Evolutionary conservation across 2,797 vertebrate species (phyloP), one percentile per base, ranked within the genome.

Genomic region (Channallabes apus): DNA sequence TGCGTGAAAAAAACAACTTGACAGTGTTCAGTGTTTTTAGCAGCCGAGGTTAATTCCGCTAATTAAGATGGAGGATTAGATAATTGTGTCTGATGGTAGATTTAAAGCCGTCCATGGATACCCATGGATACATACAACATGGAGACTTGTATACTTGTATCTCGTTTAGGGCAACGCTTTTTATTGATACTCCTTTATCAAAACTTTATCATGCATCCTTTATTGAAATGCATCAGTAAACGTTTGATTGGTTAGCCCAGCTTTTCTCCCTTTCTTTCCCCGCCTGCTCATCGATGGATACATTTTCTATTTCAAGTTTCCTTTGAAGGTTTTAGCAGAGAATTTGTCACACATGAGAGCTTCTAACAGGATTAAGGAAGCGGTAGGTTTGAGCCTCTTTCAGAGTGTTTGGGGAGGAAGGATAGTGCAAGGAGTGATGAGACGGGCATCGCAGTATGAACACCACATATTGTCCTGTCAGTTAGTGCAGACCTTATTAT

Each of bases 291-390:
- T 82, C 87, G 67, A 85, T 69, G 62, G 72, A 82, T 35, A 22
- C 84, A 54, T 80, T 85, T 84, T 81, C 79, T 87, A 84, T 88
- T 88, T 90, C 75, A 87, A 87, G 73, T 86, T 88, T 82, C 80
- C 83, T 89, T 89, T 88, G 78, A 89, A 85, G 88, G 86, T 86
- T 87, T 81, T 75, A 62, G 85, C 54, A 18, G 67, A 77, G 86
- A 83, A 86, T 86, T 86, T 87, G 82, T 86, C 84, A 88, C 87
- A 88, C 87, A 88, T 87, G 83, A 86, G 85, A 86, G 86, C 86
- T 84, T 87, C 84, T 88, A 88, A 87, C 86, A 90, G 88, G 89
- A 86, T 90, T 89, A 88, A 85, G 77, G 75, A 81, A 86, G 89
- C 89, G 83, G 83, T 86, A 80, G 84, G 72, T 82, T 90, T 86